Evolutionary conservation across 2,888 invertebrate species (phyloP).

Genomic region (Zele albiditarsus): DNA sequence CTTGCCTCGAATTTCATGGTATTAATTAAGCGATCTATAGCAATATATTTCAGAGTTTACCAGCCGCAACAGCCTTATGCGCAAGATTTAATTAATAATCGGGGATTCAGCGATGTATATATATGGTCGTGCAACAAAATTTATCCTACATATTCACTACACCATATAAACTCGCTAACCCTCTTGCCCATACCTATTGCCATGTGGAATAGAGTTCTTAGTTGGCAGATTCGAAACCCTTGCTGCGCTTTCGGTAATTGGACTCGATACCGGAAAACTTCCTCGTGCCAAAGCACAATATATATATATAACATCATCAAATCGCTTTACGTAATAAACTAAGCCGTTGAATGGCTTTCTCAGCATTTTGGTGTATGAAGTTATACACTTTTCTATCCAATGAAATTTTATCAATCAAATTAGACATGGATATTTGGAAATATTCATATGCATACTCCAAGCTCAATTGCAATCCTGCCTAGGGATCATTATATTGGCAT

Average conservation of each 20-base stretch:
- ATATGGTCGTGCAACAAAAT: slow-evolving; percentile 31
- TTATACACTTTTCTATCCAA: no score
- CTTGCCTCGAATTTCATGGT: slow-evolving; percentile 27
- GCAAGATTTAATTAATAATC: slow-evolving; percentile 71
- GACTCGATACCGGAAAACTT: slow-evolving; percentile 64
- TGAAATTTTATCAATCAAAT: no score
- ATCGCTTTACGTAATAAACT: no score
- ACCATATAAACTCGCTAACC: slow-evolving; percentile 13
- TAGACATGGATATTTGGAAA: no score
- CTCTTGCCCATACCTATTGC: slow-evolving; percentile 26
- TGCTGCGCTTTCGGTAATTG: slow-evolving; percentile 57
- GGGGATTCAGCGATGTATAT: slow-evolving; percentile 60
- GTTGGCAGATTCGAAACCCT: slow-evolving; percentile 59
- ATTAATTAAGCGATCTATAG: slow-evolving; percentile 65
- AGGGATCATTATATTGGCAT: no score
- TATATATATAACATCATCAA: not conserved
- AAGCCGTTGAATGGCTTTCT: no score
- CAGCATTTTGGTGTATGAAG: no score
- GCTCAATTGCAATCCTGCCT: no score
- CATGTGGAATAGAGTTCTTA: slow-evolving; percentile 58
- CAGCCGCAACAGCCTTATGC: slow-evolving; percentile 67
- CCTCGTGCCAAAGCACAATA: slow-evolving; percentile 37
- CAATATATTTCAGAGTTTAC: slow-evolving; percentile 65
- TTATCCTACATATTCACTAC: slow-evolving; percentile 1
- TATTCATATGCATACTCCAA: no score